Conservation (phyloP, 2,113 vertebrate genomes). For the Chrysochloris asiatica region DNA sequence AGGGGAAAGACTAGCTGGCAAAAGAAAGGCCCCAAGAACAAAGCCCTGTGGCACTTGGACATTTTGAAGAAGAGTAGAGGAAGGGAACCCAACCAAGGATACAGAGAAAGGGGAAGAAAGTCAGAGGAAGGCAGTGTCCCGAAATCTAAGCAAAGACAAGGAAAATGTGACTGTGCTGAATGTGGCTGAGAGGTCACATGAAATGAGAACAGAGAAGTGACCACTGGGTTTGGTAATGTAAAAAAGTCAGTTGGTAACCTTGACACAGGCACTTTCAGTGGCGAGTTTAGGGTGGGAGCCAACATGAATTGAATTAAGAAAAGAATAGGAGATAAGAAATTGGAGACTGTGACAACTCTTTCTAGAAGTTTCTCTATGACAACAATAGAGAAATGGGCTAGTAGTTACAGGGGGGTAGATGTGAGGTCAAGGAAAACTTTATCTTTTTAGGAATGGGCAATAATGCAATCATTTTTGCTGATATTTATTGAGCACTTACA, state of each 20-base stretch:
- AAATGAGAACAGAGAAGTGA: conserved; percentile 51
- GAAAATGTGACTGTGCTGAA: conserved; percentile 55
- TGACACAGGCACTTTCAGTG: neutral
- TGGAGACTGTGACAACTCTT: neutral
- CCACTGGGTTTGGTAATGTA: conserved; percentile 8
- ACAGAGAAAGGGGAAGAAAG: neutral
- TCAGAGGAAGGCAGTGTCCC: neutral
- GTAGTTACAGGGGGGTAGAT: neutral
- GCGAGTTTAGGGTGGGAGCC: neutral
- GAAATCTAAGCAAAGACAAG: neutral
- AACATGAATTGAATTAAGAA: neutral
- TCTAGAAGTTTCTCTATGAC: conserved; percentile 17
- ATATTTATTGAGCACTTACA: neutral
- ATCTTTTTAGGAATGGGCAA: neutral
- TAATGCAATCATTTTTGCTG: neutral
- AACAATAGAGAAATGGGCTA: neutral
- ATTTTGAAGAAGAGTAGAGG: neutral
- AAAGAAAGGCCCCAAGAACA: too few species aligned
- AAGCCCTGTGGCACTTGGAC: neutral
- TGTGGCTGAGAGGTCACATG: conserved; percentile 56
- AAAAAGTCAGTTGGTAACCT: conserved; percentile 30
- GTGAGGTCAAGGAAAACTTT: neutral
- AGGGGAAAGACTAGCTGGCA: neutral
- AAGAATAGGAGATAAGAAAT: conserved; percentile 21
- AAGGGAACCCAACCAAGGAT: neutral